Conservation (phyloP, 2,113 vertebrate species). For the Diadophis punctatus region DNA sequence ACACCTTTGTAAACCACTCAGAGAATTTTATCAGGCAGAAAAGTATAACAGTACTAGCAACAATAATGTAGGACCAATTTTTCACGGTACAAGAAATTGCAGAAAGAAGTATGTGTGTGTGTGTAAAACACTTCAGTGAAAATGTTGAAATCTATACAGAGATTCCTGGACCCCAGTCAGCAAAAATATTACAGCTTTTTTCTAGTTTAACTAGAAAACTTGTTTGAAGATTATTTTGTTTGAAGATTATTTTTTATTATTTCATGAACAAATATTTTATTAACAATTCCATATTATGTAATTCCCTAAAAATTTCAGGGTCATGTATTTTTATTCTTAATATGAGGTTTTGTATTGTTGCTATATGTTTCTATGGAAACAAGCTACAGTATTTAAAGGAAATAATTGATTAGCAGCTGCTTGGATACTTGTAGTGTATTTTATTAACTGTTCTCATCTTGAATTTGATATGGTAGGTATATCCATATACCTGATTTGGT, state of each 20-base stretch:
- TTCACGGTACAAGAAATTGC: not conserved
- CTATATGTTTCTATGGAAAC: slow-evolving; percentile 9
- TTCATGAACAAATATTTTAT: not conserved
- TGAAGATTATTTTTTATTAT: not conserved
- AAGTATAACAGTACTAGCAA: not conserved
- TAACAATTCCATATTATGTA: not conserved
- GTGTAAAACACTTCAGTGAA: not conserved
- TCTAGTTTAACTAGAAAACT: not conserved
- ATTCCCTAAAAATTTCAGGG: slow-evolving; percentile 1
- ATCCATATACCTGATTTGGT: not conserved
- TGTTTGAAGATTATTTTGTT: not conserved
- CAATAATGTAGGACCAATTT: not conserved
- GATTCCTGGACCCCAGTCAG: not conserved
- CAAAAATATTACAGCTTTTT: not conserved
- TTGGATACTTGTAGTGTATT: not conserved
- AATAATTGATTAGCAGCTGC: not conserved
- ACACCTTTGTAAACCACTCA: not conserved
- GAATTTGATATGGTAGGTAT: not conserved
- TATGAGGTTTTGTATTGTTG: not conserved
- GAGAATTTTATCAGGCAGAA: not conserved
- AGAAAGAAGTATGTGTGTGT: not conserved
- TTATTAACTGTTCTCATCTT: not conserved
- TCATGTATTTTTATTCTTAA: not conserved
- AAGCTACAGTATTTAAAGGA: not conserved
- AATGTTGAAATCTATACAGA: not conserved